Base-by-base conservation (phyloP, 2,113 vertebrate genomes). In the Cynocephalus volans region DNA sequence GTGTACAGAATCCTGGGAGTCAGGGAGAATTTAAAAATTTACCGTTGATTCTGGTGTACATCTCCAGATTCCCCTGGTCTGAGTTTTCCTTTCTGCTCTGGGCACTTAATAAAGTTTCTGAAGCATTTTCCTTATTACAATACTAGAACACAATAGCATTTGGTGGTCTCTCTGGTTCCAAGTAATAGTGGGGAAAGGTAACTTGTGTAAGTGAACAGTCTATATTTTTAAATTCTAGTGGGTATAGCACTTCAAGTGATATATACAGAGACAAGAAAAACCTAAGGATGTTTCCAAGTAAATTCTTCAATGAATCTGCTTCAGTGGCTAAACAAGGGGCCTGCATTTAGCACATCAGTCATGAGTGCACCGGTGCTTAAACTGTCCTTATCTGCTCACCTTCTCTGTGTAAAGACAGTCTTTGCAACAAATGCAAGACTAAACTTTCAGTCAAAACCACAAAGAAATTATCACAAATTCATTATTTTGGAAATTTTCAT, bases 291-390 rank as follows among this genome's bases (percentile, higher is more conserved):
- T 80, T 56, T 54, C 41, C 45, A 33, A 54, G 56, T 56, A 26
- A 79, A 41, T 33, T 62, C 41, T 24, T 60, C 54, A 19, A 1
- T 8, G 54, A 23, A 11, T 41, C 24, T 33, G 33, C 48, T 23
- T 5, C 8, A 7, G 0, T 28, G 18, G 18, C 1, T 5, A 6
- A 17, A 2, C 7, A 3, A 2, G 18, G 6, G 6, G 21, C 31
- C 48, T 41, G 19, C 31, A 4, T 3, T 10, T 8, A 13, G 62
- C 23, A 1, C 1, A 0, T 26, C 28, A 28, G 5, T 15, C 24
- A 0, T 8, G 14, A 17, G 67, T 4, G 54, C 73, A 1, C 26
- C 6, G 58, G 5, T 12, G 54, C 15, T 11, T 3, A 45, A 31
- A 48, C 0, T 12, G 41, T 73, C 33, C 45, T 14, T 1, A 2